These are phyloP conservation scores for Myiotriccus ornatus DNA, from an alignment of 2,797 vertebrate genomes.

Conservation along the genomic window DNA sequence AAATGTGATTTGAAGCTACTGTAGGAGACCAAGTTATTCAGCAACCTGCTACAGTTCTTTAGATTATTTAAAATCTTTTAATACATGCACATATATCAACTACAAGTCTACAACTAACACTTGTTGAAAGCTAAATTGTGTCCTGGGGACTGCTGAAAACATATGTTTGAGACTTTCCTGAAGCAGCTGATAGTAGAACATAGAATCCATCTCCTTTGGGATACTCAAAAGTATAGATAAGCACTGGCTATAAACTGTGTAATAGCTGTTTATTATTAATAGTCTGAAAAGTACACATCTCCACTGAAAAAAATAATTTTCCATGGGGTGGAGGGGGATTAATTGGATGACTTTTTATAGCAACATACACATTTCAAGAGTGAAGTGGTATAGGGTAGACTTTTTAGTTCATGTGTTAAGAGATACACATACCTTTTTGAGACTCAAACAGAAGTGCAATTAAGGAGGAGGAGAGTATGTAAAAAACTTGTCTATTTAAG, in stretches of 20 bases:
- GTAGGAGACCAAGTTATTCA: neutral
- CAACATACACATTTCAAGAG: neutral
- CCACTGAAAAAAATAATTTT: neutral
- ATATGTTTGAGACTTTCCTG: neutral
- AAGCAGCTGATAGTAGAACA: neutral
- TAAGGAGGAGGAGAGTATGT: neutral
- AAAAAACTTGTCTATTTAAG: neutral
- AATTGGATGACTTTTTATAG: neutral
- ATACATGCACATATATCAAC: neutral
- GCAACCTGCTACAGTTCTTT: neutral
- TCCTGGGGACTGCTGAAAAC: neutral
- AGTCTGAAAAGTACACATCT: neutral
- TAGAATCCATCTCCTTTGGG: neutral
- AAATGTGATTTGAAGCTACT: neutral
- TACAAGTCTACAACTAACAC: neutral
- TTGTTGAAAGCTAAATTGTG: neutral
- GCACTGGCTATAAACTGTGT: neutral
- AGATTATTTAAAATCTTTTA: neutral
- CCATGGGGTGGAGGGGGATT: neutral
- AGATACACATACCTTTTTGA: neutral
- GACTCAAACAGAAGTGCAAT: accelerated
- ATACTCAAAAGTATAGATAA: neutral
- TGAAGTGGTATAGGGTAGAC: neutral
- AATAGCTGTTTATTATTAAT: neutral
- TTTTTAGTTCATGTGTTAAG: neutral